phyloP scores from a whole-genome alignment of 2,113 vertebrate species.

The Clarias batrachus region DNA sequence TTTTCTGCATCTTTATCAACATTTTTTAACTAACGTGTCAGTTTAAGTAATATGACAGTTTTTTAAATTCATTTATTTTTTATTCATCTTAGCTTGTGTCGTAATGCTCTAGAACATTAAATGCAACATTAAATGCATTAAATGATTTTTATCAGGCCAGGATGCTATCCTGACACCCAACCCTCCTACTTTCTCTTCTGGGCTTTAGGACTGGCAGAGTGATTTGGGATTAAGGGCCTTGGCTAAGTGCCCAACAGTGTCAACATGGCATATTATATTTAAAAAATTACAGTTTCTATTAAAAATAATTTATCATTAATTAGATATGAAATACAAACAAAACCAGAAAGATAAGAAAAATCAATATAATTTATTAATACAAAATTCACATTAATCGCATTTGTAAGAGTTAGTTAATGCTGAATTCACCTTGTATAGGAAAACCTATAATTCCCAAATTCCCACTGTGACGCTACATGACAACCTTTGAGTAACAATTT shows the following conservation, averaged over 20 bases:
- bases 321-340: neutral
- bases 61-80: too few relatives aligned
- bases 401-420: neutral
- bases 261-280: neutral
- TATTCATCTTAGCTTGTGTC: too few relatives aligned
- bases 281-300: neutral
- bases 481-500: neutral
- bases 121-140: too few relatives aligned
- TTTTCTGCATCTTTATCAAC: neutral
- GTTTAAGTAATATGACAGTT: too few relatives aligned
- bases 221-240: too few relatives aligned
- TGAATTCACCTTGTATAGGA: neutral
- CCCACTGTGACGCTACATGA: neutral
- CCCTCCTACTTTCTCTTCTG: too few relatives aligned
- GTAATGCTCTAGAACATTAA: too few relatives aligned
- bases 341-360: slow-evolving; percentile 3
- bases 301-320: neutral
- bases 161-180: too few relatives aligned
- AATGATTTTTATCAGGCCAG: too few relatives aligned
- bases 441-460: neutral
- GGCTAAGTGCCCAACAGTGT: too few relatives aligned
- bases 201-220: too few relatives aligned
- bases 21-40: too few relatives aligned
- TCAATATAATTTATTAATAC: slow-evolving; percentile 17
- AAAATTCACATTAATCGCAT: slow-evolving; percentile 14